Evolutionary conservation across 2,888 invertebrate species (phyloP).

Genomic region (Drosophila imparisetae): DNA sequence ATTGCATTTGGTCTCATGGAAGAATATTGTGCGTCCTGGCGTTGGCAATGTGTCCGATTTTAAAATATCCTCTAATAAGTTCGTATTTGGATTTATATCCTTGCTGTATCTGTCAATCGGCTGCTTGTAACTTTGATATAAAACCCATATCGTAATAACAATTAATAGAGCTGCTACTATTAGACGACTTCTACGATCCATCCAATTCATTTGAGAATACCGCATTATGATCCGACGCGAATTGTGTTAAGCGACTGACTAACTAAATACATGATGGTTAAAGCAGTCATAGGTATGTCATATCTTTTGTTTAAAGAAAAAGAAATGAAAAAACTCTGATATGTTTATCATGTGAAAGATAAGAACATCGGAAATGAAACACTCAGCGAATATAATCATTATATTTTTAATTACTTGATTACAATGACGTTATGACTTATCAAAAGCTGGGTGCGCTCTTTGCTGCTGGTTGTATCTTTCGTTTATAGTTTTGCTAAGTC

Average conservation of each 20-base stretch:
- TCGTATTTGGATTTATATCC: background rate
- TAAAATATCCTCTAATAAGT: conserved; percentile 73
- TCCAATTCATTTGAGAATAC: background rate
- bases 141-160: background rate
- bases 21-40: conserved; percentile 82
- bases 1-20: conserved; percentile 83
- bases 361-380: background rate
- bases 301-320: background rate
- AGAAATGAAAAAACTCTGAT: background rate
- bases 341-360: background rate
- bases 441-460: background rate
- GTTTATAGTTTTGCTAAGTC: background rate
- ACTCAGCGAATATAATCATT: too few relatives aligned
- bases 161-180: background rate
- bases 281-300: too few relatives aligned
- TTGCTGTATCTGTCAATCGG: background rate
- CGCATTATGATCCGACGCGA: background rate
- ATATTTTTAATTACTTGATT: too few relatives aligned
- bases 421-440: too few relatives aligned
- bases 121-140: background rate
- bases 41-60: conserved; percentile 70
- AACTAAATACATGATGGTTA: background rate
- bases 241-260: background rate
- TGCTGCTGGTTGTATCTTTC: background rate
- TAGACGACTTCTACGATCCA: background rate